Base-by-base conservation (phyloP, 2,888 invertebrate genomes). In the Lasioglossum zephyrum region DNA sequence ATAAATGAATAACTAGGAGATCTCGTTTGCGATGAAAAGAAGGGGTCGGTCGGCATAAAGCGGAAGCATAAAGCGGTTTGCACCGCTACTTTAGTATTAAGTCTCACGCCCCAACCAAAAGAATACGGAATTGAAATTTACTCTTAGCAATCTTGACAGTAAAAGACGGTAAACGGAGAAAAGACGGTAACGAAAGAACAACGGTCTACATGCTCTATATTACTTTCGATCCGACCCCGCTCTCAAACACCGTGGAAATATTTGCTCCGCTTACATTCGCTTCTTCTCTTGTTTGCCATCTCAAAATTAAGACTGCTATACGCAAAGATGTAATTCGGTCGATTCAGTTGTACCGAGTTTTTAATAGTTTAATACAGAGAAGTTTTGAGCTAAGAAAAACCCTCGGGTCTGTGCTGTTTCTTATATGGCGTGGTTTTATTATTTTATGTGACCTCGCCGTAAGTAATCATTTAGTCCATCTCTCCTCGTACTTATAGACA, bases 1-100 rank as follows among this genome's bases (percentile, higher is more conserved):
- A 92, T 92, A 91, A 93, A 93, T 93, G 93, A 94, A 94, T 93
- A 93, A 94, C 91, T 91, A 92, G 93, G 90, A 90, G 88, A 87
- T 91, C 88, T 88, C 88, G 89, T 87, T 87, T 88, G 89, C 76
- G 86, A 88, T 89, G 88, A 87, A 88, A 89, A 82, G 86, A 88
- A 88, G 85, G 91, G 90, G 85, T 88, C 85, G 87, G 86, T 81
- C 77, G 86, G 87, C 83, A 91, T 91, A 91, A 91, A 92, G 84
- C 88, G 86, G 87, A 87, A 85, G 88, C 91, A 92, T 92, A 92
- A 93, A 94, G 91, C 93, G 92, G 92, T 93, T 94, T 93, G 93
- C 90, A 92, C 90, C 91, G 89, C 87, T 91, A 89, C 92, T 90
- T 87, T 87, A 87, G 87, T 90, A 92, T 92, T 92, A 92, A 92